Conservation (phyloP, 64 coral and sea anemone genomes). For the Montipora foliosa region DNA sequence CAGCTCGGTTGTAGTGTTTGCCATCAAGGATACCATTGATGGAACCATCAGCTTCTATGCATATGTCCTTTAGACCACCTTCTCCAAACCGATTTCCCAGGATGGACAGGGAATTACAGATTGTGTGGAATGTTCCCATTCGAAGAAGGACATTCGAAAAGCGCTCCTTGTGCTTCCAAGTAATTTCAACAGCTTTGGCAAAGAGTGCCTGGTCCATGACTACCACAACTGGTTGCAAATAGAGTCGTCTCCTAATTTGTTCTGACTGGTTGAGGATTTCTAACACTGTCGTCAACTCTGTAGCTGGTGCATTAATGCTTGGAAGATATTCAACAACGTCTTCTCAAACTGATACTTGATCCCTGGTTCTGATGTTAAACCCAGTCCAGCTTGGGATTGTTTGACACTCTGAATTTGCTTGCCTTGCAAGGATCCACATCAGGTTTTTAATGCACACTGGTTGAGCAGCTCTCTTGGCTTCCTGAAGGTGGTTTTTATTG, state of each 20-base stretch:
- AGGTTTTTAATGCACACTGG: slow-evolving; percentile 35
- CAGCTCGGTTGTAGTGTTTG: slow-evolving; percentile 53
- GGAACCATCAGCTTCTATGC: slow-evolving; percentile 65
- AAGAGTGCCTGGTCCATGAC: slow-evolving; percentile 67
- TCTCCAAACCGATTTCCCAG: slow-evolving; percentile 49
- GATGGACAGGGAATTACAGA: slow-evolving; percentile 53
- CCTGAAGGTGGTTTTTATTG: slow-evolving; percentile 6
- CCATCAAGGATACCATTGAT: slow-evolving; percentile 31
- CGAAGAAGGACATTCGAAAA: slow-evolving; percentile 16
- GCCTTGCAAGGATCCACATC: slow-evolving; percentile 52
- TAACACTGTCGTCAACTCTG: slow-evolving; percentile 53
- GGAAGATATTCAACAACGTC: slow-evolving; percentile 66
- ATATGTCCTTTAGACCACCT: slow-evolving; percentile 55
- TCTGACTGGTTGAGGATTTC: slow-evolving; percentile 60
- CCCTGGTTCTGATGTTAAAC: slow-evolving; percentile 65
- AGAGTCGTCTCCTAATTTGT: slow-evolving; percentile 37
- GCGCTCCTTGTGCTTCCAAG: slow-evolving; percentile 25
- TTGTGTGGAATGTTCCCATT: slow-evolving; percentile 58
- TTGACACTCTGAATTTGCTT: slow-evolving; percentile 22
- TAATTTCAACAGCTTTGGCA: slow-evolving; percentile 58
- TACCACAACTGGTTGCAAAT: slow-evolving; percentile 26
- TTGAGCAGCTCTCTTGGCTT: neutral
- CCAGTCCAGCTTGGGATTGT: slow-evolving; percentile 65
- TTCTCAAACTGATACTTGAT: slow-evolving; percentile 27
- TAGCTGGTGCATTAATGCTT: slow-evolving; percentile 60